Conservation (phyloP, 2,888 invertebrate species). For the Desoria tigrina region DNA sequence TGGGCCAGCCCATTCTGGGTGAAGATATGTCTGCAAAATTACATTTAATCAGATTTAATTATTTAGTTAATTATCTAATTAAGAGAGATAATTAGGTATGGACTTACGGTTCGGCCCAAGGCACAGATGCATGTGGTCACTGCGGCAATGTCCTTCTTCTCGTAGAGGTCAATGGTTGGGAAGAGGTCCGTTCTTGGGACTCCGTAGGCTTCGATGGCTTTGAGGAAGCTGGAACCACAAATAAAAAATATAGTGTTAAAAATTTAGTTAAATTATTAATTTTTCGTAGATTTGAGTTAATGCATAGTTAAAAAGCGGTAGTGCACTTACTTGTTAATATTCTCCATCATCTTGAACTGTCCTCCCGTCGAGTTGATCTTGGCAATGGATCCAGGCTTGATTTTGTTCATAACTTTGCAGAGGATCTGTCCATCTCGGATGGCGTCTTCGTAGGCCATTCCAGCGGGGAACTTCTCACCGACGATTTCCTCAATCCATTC, state of each 20-base stretch:
- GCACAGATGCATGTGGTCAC: slow-evolving; percentile 83
- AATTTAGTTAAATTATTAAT: neutral
- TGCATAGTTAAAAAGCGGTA: slow-evolving; percentile 3
- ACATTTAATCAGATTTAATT: slow-evolving; percentile 10
- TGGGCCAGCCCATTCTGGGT: slow-evolving; percentile 81
- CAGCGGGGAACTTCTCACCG: slow-evolving; percentile 82
- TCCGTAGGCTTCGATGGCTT: slow-evolving; percentile 81
- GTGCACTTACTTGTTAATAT: slow-evolving; percentile 81
- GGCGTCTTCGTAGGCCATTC: slow-evolving; percentile 81
- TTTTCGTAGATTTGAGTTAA: neutral
- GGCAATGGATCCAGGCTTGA: slow-evolving; percentile 80
- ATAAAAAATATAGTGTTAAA: slow-evolving; percentile 11
- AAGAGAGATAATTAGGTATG: neutral
- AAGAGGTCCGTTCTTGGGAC: slow-evolving; percentile 89
- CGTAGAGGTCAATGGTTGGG: slow-evolving; percentile 96
- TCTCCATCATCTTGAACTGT: slow-evolving; percentile 99
- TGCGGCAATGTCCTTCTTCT: slow-evolving; percentile 85
- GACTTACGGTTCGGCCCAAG: slow-evolving; percentile 75
- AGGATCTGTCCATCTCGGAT: slow-evolving; percentile 89
- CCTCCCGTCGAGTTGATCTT: slow-evolving; percentile 93
- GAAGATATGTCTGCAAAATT: slow-evolving; percentile 72
- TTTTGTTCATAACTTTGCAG: slow-evolving; percentile 91
- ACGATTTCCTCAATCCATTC: slow-evolving; percentile 87
- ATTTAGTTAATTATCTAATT: too few relatives aligned
- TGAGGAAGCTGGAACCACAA: slow-evolving; percentile 73